Percentiles rank a stretch among this genome's conserved stretches.
phyloP scores from a whole-genome alignment of 2,113 vertebrate genomes.

The Penelope pileata region DNA sequence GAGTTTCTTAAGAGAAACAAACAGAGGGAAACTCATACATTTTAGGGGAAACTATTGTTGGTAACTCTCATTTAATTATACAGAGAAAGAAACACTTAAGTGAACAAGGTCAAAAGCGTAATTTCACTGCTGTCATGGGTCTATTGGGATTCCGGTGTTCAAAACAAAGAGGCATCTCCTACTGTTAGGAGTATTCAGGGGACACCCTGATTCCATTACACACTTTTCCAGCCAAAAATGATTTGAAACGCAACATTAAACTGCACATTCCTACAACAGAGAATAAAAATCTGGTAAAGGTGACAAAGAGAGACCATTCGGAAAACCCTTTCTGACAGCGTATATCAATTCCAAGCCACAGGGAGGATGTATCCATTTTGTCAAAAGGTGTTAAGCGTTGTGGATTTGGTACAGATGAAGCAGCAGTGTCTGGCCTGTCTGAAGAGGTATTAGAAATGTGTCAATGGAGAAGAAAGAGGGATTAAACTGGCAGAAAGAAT shows the following conservation, averaged over 20 bases:
- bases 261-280: constrained; percentile 59
- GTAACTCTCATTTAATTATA: constrained; percentile 45
- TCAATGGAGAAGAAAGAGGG: constrained; percentile 51
- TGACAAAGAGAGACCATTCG: constrained; percentile 64
- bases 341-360: constrained; percentile 62
- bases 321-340: constrained; percentile 69
- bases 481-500: constrained; percentile 53
- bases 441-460: constrained; percentile 63
- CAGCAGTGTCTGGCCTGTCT: constrained; percentile 22
- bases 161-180: constrained; percentile 60
- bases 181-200: constrained; percentile 59
- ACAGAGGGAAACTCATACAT: not conserved
- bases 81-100: constrained; percentile 56
- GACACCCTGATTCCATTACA: constrained; percentile 72
- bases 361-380: constrained; percentile 48
- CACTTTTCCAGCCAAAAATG: constrained; percentile 68
- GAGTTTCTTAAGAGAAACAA: not conserved
- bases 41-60: constrained; percentile 18
- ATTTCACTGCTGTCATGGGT: constrained; percentile 48
- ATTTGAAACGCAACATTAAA: constrained; percentile 74
- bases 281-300: constrained; percentile 67
- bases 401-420: not conserved
- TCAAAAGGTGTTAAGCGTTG: constrained; percentile 52
- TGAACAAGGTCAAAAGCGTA: constrained; percentile 49
- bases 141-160: constrained; percentile 22